Conservation (phyloP, 1,140 invertebrate genomes). For the Dolichoris vasculosae region DNA sequence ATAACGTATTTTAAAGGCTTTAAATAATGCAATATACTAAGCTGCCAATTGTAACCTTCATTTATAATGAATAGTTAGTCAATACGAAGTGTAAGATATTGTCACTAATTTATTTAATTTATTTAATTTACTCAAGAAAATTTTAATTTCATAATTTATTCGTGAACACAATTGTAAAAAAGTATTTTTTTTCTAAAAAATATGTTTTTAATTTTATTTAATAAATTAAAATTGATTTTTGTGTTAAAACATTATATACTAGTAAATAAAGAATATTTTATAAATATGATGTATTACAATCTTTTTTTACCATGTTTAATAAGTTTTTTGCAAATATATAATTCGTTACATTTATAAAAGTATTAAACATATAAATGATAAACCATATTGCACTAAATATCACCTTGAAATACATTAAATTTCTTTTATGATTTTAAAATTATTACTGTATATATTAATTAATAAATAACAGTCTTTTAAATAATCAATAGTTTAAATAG, state of each 20-base stretch:
- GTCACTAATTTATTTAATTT: background rate
- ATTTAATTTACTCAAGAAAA: background rate
- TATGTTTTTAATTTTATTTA: slow-evolving; percentile 5
- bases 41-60: background rate
- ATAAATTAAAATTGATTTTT: too few species aligned
- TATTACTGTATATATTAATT: slow-evolving; percentile 11
- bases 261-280: background rate
- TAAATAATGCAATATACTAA: background rate
- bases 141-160: background rate
- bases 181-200: background rate
- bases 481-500: slow-evolving; percentile 29
- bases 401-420: background rate
- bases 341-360: background rate
- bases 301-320: background rate
- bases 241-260: too few species aligned
- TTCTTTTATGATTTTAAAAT: background rate
- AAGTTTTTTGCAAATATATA: background rate
- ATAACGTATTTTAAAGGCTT: slow-evolving; percentile 17
- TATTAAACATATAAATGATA: slow-evolving; percentile 14
- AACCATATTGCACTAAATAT: slow-evolving; percentile 25
- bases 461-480: slow-evolving; percentile 16
- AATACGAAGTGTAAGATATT: background rate
- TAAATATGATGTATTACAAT: background rate
- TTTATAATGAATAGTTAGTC: slow-evolving; percentile 2
- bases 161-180: background rate